Conservation (phyloP, 2,113 vertebrate genomes). For the Colossoma macropomum region DNA sequence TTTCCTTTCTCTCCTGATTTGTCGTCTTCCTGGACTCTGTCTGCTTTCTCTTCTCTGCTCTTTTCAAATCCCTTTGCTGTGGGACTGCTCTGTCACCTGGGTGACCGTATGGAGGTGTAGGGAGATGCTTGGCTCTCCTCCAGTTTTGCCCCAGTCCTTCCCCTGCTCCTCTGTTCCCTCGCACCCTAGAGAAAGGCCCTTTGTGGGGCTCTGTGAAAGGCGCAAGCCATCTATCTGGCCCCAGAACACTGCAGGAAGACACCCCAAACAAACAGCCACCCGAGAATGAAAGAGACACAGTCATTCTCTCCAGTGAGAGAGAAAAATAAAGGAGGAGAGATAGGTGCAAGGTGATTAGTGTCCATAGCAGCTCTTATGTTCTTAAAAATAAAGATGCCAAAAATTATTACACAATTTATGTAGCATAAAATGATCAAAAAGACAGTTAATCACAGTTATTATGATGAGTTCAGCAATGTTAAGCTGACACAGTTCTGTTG, state of each 20-base stretch:
- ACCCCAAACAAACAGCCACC: conserved; percentile 18
- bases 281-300: not conserved
- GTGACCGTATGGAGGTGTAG: conserved; percentile 26
- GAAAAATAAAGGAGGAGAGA: not conserved
- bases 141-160: not conserved
- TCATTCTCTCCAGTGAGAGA: not conserved
- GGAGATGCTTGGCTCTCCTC: conserved; percentile 13
- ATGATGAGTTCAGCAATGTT: no score
- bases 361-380: not conserved
- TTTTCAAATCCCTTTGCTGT: not conserved
- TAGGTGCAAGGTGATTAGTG: not conserved
- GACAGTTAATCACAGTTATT: no score
- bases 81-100: conserved; percentile 45
- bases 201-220: conserved; percentile 38
- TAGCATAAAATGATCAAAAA: no score
- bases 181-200: conserved; percentile 19
- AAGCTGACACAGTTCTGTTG: no score
- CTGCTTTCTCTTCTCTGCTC: not conserved
- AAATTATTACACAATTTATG: not conserved
- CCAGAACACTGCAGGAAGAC: conserved; percentile 9
- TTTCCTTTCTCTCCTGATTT: not conserved
- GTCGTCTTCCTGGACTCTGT: not conserved
- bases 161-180: not conserved
- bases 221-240: conserved; percentile 24
- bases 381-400: not conserved